Evolutionary conservation across 2,113 vertebrate genomes (phyloP), one percentile per base, ranked within the genome.

Genomic region (Jaculus jaculus): DNA sequence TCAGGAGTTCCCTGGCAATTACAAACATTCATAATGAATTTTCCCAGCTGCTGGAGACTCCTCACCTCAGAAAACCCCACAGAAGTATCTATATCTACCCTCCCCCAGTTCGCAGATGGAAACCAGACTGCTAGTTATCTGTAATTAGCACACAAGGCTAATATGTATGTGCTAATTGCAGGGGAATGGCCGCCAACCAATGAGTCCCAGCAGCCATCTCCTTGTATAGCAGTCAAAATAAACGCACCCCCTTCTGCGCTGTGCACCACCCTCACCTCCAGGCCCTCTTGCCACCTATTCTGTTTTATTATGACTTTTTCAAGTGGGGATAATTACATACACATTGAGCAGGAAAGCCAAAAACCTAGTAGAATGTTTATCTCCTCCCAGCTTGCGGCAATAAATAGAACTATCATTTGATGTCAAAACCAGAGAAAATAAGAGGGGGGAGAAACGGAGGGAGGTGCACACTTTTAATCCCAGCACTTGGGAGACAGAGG

Each of bases 101-200:
- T 58, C 80, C 73, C 3, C 79, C 80, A 18, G 23, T 37, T 47
- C 24, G 23, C 79, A 71, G 26, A 11, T 93, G 54, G 42, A 89
- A 91, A 96, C 96, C 84, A 94, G 87, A 79, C 24, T 24, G n/a
- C 71, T 93, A 47, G 78, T 81, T 69, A 78, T 87, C 91, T 92
- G 92, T 95, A 96, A 97, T 97, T 96, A 96, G 87, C 85, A 87
- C 85, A 54, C 78, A 47, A 75, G 88, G 87, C 83, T 96, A 95
- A 92, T 96, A 97, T 71, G 65, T 96, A 87, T 69, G 30, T 66
- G 92, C 94, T 96, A 97, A 96, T 92, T 94, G 30, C 34, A 32
- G 47, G 20, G 32, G 0, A 28, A 24, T 71, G 32, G 54, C 30
- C 1, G 58, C 69, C 3, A 7, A 60, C 80, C 3, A 73, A 18